Evolutionary conservation across 1,140 invertebrate genomes (phyloP), one percentile per base, ranked within the genome.

Genomic region (Magallana ariakensis): DNA sequence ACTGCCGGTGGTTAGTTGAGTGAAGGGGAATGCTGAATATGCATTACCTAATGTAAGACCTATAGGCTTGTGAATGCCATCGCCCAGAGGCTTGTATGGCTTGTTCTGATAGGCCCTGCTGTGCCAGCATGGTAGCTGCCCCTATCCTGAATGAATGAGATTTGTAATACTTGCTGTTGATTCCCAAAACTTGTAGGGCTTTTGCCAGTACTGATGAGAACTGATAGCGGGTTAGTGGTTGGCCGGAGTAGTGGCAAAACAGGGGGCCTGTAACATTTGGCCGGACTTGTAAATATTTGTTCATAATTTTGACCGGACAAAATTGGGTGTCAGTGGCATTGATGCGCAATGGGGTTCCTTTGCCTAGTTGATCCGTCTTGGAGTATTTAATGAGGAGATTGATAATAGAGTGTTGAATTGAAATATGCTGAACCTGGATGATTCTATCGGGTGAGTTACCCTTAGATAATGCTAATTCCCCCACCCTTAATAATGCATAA

Each of bases 71-170:
- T 8, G 86, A 87, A 26, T 62, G 54, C 85, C 85, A 87, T 8
- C 57, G 5, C 10, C 86, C 86, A 22, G 46, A 82, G 15, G 13
- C 10, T 87, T 46, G 33, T 46, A 46, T 46, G 15, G n/a, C 56
- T n/a, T 62, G 75, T 22, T 81, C 75, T 62, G 22, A 55, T 19
- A 19, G 19, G 22, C 85, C 55, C 46, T 15, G 19, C 2, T 19
- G 19, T 16, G 46, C 70, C 15, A 54, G 5, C 19, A 57, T 55
- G 19, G 87, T 81, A 19, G 83, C 87, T 1, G 70, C 87, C 15
- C 87, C 87, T 46, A 87, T 87, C 22, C 87, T 54, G 22, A 87
- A 87, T 19, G 83, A 82, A 84, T 87, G 87, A 10, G 84, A 62
- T 56, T 58, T 84, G 33, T 75, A 84, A 58, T 60, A 46, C 9